These are phyloP conservation scores for Nasonovia ribisnigri DNA, from an alignment of 2,888 invertebrate genomes.

Conservation along the genomic window DNA sequence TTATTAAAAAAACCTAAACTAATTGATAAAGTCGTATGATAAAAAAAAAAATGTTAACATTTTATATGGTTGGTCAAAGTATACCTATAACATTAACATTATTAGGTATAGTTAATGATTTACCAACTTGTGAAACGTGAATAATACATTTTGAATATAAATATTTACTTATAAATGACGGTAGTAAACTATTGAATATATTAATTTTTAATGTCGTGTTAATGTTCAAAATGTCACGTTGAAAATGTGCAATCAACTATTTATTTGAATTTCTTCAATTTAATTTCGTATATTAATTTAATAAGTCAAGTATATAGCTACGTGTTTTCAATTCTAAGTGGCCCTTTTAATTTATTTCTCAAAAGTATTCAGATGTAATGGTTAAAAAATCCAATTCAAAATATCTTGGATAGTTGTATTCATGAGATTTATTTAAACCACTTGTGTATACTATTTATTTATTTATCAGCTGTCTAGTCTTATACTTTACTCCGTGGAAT, in stretches of 20 bases:
- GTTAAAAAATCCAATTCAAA: background rate
- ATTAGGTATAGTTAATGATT: background rate
- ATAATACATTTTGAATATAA: background rate
- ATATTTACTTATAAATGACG: background rate
- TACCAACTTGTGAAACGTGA: background rate
- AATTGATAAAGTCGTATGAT: background rate
- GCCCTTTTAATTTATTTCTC: background rate
- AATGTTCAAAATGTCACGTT: background rate
- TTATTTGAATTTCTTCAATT: background rate
- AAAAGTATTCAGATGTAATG: background rate
- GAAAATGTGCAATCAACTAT: background rate
- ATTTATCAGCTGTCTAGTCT: background rate
- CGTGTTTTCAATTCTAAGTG: background rate
- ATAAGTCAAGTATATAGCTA: background rate
- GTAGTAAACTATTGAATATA: background rate
- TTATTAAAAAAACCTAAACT: background rate
- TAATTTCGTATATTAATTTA: too few relatives aligned
- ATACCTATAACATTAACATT: background rate
- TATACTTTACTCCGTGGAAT: background rate
- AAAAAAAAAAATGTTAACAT: background rate
- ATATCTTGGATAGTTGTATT: background rate
- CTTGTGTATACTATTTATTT: background rate
- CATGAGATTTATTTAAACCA: background rate
- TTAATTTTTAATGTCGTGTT: background rate
- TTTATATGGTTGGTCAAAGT: background rate